These are phyloP conservation scores for Heliangelus exortis DNA, from an alignment of 2,797 vertebrate species.

Conservation along the genomic window DNA sequence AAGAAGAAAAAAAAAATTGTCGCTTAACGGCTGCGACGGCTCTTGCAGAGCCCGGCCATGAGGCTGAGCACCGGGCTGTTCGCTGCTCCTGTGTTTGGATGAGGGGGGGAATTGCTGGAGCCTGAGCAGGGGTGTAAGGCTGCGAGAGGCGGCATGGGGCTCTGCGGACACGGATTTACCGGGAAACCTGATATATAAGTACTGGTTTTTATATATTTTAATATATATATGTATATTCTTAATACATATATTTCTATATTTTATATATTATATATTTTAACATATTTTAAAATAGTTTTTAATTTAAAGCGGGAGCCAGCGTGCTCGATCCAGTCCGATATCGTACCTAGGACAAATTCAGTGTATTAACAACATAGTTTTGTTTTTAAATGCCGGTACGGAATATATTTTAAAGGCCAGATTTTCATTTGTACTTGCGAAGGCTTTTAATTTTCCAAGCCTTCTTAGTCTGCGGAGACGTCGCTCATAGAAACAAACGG, in stretches of 20 bases:
- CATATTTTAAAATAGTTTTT: not conserved
- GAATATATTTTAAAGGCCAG: not conserved
- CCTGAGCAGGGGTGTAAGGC: rapidly evolving
- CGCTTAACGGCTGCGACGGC: not conserved
- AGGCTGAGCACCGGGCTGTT: not conserved
- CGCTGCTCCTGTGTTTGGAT: too few relatives aligned
- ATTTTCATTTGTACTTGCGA: not conserved
- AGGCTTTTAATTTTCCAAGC: not conserved
- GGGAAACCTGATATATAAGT: not conserved
- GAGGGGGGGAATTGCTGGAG: not conserved
- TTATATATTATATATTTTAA: not conserved
- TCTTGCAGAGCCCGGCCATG: not conserved
- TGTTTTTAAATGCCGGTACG: not conserved
- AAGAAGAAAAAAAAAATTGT: not conserved
- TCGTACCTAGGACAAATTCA: not conserved
- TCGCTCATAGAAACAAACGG: not conserved
- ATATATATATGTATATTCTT: not conserved
- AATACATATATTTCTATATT: not conserved
- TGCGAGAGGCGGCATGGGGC: not conserved
- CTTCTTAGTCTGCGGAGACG: not conserved
- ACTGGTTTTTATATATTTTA: not conserved
- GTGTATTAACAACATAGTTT: not conserved
- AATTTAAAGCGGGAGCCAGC: not conserved
- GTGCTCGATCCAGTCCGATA: not conserved
- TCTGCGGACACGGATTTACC: not conserved